Conservation (phyloP, 2,888 invertebrate genomes). For the Pseudococcus longispinus region DNA sequence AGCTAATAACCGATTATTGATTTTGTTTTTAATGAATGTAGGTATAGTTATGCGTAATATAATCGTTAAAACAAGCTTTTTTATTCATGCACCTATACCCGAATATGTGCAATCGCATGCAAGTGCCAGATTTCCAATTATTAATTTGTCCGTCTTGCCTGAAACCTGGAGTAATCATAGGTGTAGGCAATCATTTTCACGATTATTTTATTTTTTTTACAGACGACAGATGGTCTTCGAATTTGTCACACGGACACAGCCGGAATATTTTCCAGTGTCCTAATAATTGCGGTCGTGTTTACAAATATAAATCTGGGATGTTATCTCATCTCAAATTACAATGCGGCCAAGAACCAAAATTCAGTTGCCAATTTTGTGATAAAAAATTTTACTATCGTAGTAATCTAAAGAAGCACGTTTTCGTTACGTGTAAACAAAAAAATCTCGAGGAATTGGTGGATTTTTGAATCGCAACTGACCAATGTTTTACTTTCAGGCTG, state of each 20-base stretch:
- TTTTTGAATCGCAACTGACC: background rate
- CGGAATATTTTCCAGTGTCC: background rate
- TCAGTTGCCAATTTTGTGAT: constrained; percentile 62
- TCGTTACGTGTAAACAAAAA: background rate
- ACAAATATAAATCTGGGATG: constrained; percentile 57
- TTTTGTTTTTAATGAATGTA: background rate
- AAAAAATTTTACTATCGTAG: constrained; percentile 62
- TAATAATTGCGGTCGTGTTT: constrained; percentile 65
- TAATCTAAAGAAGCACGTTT: constrained; percentile 18
- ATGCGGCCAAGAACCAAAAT: constrained; percentile 62
- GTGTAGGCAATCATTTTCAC: background rate
- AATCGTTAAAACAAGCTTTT: background rate
- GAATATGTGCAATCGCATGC: no score
- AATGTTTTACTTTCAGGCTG: background rate
- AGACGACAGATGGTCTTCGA: background rate
- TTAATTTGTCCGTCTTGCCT: no score
- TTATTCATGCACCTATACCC: background rate
- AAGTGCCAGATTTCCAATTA: no score
- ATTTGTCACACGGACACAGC: background rate
- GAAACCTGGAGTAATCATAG: no score
- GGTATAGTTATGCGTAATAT: background rate
- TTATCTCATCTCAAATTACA: constrained; percentile 62
- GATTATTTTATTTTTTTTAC: background rate
- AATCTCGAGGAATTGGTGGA: background rate
- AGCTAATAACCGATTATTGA: background rate